phyloP scores from a whole-genome alignment of 2,888 invertebrate species.

The Drosophila prostipennis region DNA sequence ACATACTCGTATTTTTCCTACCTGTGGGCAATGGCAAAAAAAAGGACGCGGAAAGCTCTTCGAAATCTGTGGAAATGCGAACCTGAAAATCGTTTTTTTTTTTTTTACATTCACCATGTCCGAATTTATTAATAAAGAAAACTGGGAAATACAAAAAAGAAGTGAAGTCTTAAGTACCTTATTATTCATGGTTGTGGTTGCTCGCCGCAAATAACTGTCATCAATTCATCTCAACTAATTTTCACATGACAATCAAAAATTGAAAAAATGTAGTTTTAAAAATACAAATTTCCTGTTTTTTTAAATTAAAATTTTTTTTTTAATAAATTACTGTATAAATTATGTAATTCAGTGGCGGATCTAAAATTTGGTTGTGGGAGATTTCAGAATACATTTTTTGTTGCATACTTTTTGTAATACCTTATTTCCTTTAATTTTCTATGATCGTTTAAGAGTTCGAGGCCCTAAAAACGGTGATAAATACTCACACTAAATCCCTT shows the following conservation, averaged over 20 bases:
- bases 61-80: background rate
- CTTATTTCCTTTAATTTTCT: no score
- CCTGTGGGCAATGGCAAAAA: background rate
- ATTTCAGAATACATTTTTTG: no score
- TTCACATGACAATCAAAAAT: background rate
- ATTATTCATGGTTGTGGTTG: background rate
- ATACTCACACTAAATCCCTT: background rate
- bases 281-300: no score
- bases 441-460: no score
- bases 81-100: background rate
- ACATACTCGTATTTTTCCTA: background rate
- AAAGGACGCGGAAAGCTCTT: background rate
- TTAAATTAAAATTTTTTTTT: no score
- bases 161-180: background rate
- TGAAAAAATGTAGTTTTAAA: no score
- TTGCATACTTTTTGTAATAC: no score
- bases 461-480: no score
- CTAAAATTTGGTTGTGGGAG: no score
- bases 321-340: no score
- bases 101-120: background rate
- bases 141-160: background rate
- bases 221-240: background rate
- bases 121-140: background rate
- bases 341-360: no score
- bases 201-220: conserved; percentile 1